A percentile compares a stretch with the other conserved stretches of the same genome.
Conservation (phyloP, 2,888 invertebrate species). For the Clistopyga incitator region DNA sequence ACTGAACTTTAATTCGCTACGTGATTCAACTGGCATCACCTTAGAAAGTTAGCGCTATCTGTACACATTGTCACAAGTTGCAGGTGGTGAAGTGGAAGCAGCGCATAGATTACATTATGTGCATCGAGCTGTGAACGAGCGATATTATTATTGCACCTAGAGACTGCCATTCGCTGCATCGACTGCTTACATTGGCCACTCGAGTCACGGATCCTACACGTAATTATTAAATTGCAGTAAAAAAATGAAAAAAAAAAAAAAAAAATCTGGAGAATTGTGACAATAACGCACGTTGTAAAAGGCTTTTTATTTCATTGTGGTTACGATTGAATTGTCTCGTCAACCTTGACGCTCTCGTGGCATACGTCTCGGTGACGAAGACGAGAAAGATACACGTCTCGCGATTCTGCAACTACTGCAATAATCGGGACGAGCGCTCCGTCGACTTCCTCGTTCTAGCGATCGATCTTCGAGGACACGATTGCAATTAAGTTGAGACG, state of each 20-base stretch:
- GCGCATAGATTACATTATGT: slow-evolving; percentile 38
- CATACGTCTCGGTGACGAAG: neutral
- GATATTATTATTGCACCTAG: slow-evolving; percentile 39
- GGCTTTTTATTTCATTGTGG: slow-evolving; percentile 41
- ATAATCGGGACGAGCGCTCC: slow-evolving; percentile 14
- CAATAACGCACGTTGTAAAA: slow-evolving; percentile 35
- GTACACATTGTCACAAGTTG: slow-evolving; percentile 1
- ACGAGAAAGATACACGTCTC: too few relatives aligned
- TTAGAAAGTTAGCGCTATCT: slow-evolving; percentile 54
- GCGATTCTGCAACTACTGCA: neutral
- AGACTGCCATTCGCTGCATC: slow-evolving; percentile 10
- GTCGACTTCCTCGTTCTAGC: slow-evolving; percentile 43
- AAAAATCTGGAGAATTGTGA: slow-evolving; percentile 15
- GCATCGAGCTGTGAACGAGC: slow-evolving; percentile 49
- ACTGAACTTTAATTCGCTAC: slow-evolving; percentile 69
- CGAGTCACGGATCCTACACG: slow-evolving; percentile 35
- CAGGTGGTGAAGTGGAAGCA: slow-evolving; percentile 17
- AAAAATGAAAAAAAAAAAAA: slow-evolving; percentile 5
- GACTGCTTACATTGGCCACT: slow-evolving; percentile 2
- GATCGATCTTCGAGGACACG: slow-evolving; percentile 34
- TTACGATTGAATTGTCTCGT: slow-evolving; percentile 46
- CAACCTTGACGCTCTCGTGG: slow-evolving; percentile 22
- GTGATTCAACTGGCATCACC: slow-evolving; percentile 64
- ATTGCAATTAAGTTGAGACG: slow-evolving; percentile 39
- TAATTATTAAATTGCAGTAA: slow-evolving; percentile 19